Evolutionary conservation across 2,113 vertebrate species (phyloP).

Genomic region (Scalopus aquaticus): DNA sequence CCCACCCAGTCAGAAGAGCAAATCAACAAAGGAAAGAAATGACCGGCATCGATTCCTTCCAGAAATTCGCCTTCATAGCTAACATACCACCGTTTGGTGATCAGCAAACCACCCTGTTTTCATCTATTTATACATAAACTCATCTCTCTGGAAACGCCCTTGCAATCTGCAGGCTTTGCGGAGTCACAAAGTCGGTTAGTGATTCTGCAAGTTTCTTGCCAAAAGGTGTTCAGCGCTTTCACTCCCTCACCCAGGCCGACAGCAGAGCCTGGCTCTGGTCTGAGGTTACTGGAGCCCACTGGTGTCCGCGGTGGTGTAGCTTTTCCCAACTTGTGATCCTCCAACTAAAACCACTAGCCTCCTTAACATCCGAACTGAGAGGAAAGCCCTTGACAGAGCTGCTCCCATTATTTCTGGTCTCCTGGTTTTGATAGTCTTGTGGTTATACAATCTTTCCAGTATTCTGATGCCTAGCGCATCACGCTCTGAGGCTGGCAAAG

Average conservation of each 20-base stretch:
- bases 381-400: slow-evolving; percentile 52
- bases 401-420: slow-evolving; percentile 53
- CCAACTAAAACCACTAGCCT: background rate
- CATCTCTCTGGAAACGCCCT: background rate
- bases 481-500: slow-evolving; percentile 52
- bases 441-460: slow-evolving; percentile 51
- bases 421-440: slow-evolving; percentile 62
- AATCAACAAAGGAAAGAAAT: background rate
- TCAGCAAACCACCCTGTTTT: background rate
- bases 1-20: background rate
- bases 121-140: slow-evolving; percentile 21
- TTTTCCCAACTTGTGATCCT: slow-evolving; percentile 20
- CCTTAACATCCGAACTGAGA: slow-evolving; percentile 21
- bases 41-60: background rate
- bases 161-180: background rate
- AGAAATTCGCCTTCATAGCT: background rate
- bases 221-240: background rate
- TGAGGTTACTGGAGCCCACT: background rate
- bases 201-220: background rate
- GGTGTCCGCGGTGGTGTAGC: background rate
- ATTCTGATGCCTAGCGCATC: slow-evolving; percentile 57
- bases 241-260: background rate
- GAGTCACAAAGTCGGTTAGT: slow-evolving; percentile 15
- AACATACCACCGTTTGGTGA: background rate
- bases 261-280: background rate